Percentiles rank a stretch among this genome's conserved stretches.
phyloP scores from a whole-genome alignment of 2,888 invertebrate genomes.

The Diplolepis rosae region DNA sequence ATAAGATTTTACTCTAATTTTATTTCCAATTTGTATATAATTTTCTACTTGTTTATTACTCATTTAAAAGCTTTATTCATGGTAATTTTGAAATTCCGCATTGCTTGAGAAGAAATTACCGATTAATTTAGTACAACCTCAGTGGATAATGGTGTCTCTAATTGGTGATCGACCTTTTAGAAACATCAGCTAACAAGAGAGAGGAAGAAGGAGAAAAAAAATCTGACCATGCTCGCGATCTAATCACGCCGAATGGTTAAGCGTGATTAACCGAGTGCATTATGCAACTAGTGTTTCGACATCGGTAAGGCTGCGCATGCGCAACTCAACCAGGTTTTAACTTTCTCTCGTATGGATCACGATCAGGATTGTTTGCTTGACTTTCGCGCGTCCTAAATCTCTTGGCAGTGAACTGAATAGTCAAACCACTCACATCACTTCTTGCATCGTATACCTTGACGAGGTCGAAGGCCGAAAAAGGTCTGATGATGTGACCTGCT shows the following conservation, averaged over 20 bases:
- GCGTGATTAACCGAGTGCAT: slow-evolving; percentile 43
- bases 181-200: not conserved
- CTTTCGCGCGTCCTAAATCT: slow-evolving; percentile 58
- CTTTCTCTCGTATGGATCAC: slow-evolving; percentile 51
- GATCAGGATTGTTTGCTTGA: slow-evolving; percentile 48
- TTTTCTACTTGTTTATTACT: no score
- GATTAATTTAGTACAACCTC: no score
- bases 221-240: slow-evolving; percentile 44
- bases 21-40: no score
- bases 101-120: no score
- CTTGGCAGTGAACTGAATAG: slow-evolving; percentile 59
- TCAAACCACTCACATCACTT: slow-evolving; percentile 40
- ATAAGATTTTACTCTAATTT: no score
- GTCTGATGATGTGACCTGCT: slow-evolving; percentile 15
- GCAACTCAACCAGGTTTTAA: slow-evolving; percentile 46
- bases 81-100: no score
- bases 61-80: no score
- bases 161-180: slow-evolving; percentile 4
- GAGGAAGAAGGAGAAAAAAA: not conserved
- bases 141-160: no score
- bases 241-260: slow-evolving; percentile 49
- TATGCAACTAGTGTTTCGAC: slow-evolving; percentile 50
- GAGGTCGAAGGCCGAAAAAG: slow-evolving; percentile 15
- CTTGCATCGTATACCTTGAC: slow-evolving; percentile 36
- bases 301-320: slow-evolving; percentile 40